A percentile compares a stretch with the other conserved stretches of the same genome.
Evolutionary conservation across 2,888 invertebrate genomes (phyloP).

Genomic region (Listrodromus nycthemerus): DNA sequence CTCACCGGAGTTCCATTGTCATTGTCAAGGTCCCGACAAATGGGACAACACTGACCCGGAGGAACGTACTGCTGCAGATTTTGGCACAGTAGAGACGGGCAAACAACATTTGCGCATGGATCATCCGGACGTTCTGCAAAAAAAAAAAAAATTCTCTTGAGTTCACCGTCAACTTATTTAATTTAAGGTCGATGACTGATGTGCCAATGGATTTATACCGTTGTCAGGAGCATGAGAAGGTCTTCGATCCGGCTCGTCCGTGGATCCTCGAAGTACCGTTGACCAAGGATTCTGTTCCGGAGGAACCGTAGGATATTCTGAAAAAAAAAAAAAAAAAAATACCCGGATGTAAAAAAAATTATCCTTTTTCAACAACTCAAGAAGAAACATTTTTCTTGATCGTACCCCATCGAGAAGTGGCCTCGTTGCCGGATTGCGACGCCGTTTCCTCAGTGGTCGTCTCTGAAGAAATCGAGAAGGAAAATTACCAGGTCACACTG

Average conservation of each 20-base stretch:
- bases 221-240: constrained; percentile 42
- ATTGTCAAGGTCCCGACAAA: constrained; percentile 78
- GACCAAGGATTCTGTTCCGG: constrained; percentile 43
- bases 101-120: constrained; percentile 57
- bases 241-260: constrained; percentile 40
- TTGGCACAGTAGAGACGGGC: constrained; percentile 77
- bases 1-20: constrained; percentile 45
- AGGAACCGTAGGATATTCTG: constrained; percentile 44
- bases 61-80: constrained; percentile 81
- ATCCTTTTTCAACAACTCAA: not conserved
- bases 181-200: not conserved
- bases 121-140: constrained; percentile 25
- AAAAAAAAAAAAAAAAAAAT: constrained; percentile 5
- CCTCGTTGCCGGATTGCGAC: not conserved
- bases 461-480: constrained; percentile 45
- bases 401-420: constrained; percentile 41
- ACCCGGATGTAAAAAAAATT: not conserved
- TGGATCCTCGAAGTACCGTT: constrained; percentile 44
- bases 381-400: not conserved
- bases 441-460: constrained; percentile 53
- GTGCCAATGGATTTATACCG: constrained; percentile 20
- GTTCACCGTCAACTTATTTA: not conserved
- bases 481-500: constrained; percentile 19
- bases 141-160: not conserved
- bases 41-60: constrained; percentile 84